Percentiles rank a stretch among this genome's conserved stretches.
These are phyloP conservation scores for Asarcornis scutulata DNA, from an alignment of 2,113 vertebrate species.

Conservation along the genomic window DNA sequence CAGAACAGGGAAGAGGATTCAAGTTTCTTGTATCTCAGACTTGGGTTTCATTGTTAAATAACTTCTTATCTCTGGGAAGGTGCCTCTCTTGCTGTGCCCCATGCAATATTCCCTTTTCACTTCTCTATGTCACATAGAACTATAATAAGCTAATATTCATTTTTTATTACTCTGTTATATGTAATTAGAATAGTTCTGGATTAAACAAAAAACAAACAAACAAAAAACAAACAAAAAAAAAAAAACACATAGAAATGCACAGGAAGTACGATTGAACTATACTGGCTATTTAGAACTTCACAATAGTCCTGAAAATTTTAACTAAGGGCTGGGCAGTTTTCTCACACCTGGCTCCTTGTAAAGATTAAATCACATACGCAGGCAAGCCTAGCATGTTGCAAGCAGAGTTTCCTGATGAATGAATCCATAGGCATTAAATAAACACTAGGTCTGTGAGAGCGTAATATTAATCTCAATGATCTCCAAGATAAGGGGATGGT, in stretches of 20 bases:
- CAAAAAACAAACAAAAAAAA: too few species aligned
- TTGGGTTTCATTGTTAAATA: background rate
- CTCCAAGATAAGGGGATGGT: background rate
- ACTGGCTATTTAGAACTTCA: background rate
- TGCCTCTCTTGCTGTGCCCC: background rate
- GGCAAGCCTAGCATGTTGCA: background rate
- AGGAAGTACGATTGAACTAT: background rate
- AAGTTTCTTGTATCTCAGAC: background rate
- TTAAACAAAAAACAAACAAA: background rate
- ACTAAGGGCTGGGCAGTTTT: background rate
- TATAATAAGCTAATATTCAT: background rate
- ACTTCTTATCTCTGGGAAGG: background rate
- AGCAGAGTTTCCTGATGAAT: background rate
- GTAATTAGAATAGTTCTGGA: background rate
- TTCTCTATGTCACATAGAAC: background rate
- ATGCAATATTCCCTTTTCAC: background rate
- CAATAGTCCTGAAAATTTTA: background rate
- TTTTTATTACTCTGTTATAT: background rate
- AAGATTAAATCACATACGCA: background rate
- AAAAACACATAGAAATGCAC: background rate
- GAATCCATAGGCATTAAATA: background rate
- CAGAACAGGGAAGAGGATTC: fast-evolving
- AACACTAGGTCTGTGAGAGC: background rate
- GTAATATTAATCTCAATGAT: background rate
- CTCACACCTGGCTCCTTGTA: background rate